Base-by-base conservation (phyloP, 2,888 invertebrate genomes). In the Andrena fulva region DNA sequence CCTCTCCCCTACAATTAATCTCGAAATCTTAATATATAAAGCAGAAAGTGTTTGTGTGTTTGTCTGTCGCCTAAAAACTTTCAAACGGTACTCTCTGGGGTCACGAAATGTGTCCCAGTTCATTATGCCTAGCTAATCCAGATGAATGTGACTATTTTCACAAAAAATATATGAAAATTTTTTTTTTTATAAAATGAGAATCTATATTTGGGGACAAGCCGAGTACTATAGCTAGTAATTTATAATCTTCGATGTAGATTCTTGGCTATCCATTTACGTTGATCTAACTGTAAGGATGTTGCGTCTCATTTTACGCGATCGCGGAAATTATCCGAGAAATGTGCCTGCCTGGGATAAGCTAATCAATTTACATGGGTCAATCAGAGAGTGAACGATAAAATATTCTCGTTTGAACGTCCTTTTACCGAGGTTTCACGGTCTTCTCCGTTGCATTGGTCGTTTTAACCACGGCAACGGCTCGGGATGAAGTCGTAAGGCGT, bases 401-500 rank as follows among this genome's bases (percentile, higher is more conserved):
- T 70, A 66, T 79, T 82, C 73, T 27, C 60, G 74, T 60, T 79
- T 50, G 50, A 62, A 35, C 16, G 52, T 60, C 62, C 73, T 79
- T 71, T 66, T 54, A 56, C 70, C 70, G 27, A 20, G 66, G 60
- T 79, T 70, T 82, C 79, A 82, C 79, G 70, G 60, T 64, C 70
- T 74, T 82, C 69, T 16, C 8, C 31, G 5, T 73, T 24, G 29
- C 70, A 42, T 62, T 48, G 5, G 50, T 31, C 64, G 48, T 50
- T 80, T 74, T 31, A 68, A 31, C 54, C 70, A 54, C 68, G 29
- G 35, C 31, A 82, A 77, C 80, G 77, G 67, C 79, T 60, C 84
- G 60, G 70, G 84, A 89, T 90, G 89, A 90, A 89, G 89, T 89
- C 89, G 87, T 90, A 89, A 90, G 80, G 70, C 69, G 70, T 74